Conservation (phyloP, 2,113 vertebrate genomes). For the Prolemur simus region DNA sequence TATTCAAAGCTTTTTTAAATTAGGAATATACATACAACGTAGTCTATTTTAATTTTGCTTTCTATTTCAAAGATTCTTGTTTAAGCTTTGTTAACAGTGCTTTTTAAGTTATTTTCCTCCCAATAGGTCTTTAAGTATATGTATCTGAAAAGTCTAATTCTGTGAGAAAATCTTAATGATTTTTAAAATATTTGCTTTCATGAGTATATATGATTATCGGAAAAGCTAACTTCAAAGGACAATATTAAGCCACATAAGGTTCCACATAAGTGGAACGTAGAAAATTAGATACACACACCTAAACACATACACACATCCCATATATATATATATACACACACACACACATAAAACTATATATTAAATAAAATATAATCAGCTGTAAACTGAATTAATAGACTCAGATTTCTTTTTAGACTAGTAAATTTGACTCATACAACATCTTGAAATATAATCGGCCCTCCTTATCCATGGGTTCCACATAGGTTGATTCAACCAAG, state of each 20-base stretch:
- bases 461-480: neutral
- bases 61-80: neutral
- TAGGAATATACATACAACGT: neutral
- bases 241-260: neutral
- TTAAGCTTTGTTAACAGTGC: neutral
- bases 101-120: neutral
- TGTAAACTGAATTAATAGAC: neutral
- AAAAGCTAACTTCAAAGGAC: neutral
- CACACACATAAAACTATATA: neutral
- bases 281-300: neutral
- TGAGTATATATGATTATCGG: neutral
- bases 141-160: neutral
- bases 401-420: neutral
- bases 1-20: neutral
- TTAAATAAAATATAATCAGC: neutral
- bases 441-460: neutral
- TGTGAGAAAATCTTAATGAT: neutral
- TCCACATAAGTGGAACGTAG: neutral
- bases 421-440: neutral
- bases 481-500: neutral
- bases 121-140: neutral
- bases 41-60: neutral
- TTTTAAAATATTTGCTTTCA: slow-evolving; percentile 18
- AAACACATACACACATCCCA: neutral
- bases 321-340: neutral